Evolutionary conservation across 2,113 vertebrate species (phyloP).

Genomic region (Deroptyus accipitrinus): DNA sequence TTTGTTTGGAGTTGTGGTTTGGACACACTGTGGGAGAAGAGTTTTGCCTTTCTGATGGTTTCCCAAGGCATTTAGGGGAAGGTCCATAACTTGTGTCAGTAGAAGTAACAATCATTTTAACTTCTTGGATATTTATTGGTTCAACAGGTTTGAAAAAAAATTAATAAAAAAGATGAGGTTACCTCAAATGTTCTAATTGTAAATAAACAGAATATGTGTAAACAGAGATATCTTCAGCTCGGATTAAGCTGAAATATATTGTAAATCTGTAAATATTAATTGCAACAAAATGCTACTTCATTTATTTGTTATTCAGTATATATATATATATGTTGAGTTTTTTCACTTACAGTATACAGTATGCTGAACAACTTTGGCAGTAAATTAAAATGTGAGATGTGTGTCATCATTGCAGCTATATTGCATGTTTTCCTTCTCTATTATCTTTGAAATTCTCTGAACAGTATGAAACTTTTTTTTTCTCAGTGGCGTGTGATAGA

Average conservation of each 20-base stretch:
- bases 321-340: background rate
- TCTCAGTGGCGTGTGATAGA: background rate
- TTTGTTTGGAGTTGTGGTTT: background rate
- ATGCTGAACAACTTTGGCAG: background rate
- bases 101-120: background rate
- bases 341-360: background rate
- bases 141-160: background rate
- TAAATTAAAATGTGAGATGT: background rate
- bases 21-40: background rate
- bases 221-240: background rate
- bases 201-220: background rate
- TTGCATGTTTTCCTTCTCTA: background rate
- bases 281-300: background rate
- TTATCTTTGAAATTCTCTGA: background rate
- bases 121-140: background rate
- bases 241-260: background rate
- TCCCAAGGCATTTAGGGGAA: background rate
- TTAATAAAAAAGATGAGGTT: fast-evolving
- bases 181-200: background rate
- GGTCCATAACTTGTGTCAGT: background rate
- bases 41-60: background rate
- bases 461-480: background rate
- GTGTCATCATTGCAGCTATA: background rate
- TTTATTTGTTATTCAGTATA: background rate
- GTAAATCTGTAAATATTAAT: background rate